Percentiles rank a stretch among this genome's conserved stretches.
phyloP scores from a whole-genome alignment of 1,140 invertebrate genomes.

The Heliconius himera region DNA sequence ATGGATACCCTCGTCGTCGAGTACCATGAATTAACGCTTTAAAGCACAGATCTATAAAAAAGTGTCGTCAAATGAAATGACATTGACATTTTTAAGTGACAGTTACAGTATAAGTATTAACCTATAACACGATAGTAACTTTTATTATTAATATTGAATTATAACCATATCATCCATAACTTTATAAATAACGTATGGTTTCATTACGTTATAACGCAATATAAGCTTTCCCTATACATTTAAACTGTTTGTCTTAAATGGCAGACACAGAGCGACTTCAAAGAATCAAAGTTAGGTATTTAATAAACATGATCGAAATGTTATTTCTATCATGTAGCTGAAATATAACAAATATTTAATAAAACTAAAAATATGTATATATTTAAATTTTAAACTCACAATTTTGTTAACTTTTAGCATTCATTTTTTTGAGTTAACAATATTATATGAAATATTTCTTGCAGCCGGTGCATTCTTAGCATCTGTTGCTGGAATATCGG shows the following conservation, averaged over 20 bases:
- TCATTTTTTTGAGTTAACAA: neutral
- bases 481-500: slow-evolving; percentile 89
- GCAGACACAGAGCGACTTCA: slow-evolving; percentile 63
- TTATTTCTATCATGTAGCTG: neutral
- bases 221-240: neutral
- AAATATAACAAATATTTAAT: neutral
- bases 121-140: too few species aligned
- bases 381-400: too few species aligned
- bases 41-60: too few species aligned
- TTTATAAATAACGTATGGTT: neutral
- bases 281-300: slow-evolving; percentile 65
- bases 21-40: too few species aligned
- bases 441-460: slow-evolving; percentile 47
- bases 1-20: too few species aligned
- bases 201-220: neutral
- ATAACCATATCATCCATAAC: too few species aligned
- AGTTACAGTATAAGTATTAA: too few species aligned
- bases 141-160: too few species aligned
- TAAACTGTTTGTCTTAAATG: slow-evolving; percentile 37
- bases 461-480: slow-evolving; percentile 89
- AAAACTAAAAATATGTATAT: neutral
- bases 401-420: too few species aligned
- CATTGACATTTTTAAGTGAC: too few species aligned
- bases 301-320: neutral
- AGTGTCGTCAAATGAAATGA: too few species aligned